Conservation (phyloP, 2,797 vertebrate species). For the Nyctalus aviator region DNA sequence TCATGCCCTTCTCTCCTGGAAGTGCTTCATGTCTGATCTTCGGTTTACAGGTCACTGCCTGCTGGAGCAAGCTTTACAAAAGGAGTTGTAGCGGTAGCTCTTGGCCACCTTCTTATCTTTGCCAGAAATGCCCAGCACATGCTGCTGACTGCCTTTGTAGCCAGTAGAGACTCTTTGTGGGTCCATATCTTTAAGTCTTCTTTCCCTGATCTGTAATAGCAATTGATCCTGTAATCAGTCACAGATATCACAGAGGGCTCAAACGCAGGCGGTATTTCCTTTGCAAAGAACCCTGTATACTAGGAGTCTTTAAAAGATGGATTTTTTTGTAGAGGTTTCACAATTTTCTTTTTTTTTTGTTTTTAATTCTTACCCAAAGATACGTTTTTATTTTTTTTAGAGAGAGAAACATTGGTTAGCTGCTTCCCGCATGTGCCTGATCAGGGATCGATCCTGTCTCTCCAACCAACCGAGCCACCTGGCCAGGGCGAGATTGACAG, state of each 20-base stretch:
- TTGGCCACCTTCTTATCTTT: not conserved
- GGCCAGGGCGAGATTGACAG: not conserved
- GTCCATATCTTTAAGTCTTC: not conserved
- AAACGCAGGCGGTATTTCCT: not conserved
- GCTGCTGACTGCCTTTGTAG: not conserved
- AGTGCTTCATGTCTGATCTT: not conserved
- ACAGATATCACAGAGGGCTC: not conserved
- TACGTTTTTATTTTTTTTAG: not conserved
- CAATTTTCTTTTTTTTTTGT: not conserved
- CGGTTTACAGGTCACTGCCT: not conserved
- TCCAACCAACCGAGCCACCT: not conserved
- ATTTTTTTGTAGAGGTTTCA: conserved; percentile 1
- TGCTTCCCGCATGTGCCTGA: not conserved
- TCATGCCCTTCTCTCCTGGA: not conserved
- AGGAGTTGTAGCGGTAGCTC: not conserved
- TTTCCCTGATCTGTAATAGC: conserved; percentile 24
- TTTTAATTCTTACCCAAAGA: not conserved
- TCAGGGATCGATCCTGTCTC: not conserved
- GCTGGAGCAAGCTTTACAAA: not conserved
- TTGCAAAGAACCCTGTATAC: conserved; percentile 14
- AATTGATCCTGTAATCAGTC: conserved; percentile 28
- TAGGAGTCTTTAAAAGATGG: conserved; percentile 29
- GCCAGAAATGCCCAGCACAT: conserved; percentile 20
- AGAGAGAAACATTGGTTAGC: not conserved
- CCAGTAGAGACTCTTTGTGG: not conserved